Evolutionary conservation across 1,140 invertebrate species (phyloP).

Genomic region (Zaprionus taronus): DNA sequence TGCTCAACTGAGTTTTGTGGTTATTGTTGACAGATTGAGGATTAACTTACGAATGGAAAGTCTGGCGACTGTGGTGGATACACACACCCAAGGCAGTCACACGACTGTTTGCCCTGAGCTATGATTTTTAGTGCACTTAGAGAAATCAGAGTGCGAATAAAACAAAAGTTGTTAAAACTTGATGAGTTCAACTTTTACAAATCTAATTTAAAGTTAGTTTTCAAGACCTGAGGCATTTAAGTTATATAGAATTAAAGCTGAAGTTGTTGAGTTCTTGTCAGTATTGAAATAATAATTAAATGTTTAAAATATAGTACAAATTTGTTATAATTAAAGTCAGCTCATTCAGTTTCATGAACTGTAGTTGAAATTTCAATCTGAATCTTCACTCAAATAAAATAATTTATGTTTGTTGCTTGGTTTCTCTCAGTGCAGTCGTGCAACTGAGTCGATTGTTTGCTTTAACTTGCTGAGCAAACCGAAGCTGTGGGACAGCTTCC

Average conservation of each 20-base stretch:
- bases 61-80: not conserved
- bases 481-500: not conserved
- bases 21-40: conserved; percentile 14
- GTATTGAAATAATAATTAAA: no score
- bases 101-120: not conserved
- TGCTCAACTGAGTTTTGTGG: conserved; percentile 33
- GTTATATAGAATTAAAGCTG: not conserved
- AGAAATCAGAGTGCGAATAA: not conserved
- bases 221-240: not conserved
- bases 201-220: no score
- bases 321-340: no score
- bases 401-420: not conserved
- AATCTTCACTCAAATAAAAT: no score
- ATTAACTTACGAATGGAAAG: conserved; percentile 1
- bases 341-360: no score
- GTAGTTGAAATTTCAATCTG: no score
- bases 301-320: no score
- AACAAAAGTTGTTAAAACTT: not conserved
- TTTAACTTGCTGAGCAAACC: conserved; percentile 5
- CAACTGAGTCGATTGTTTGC: not conserved
- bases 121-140: conserved; percentile 2
- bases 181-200: not conserved
- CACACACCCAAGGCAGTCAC: not conserved
- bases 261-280: no score
- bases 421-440: conserved; percentile 1